Conservation (phyloP, 2,797 vertebrate species). For the Alcedo atthis region DNA sequence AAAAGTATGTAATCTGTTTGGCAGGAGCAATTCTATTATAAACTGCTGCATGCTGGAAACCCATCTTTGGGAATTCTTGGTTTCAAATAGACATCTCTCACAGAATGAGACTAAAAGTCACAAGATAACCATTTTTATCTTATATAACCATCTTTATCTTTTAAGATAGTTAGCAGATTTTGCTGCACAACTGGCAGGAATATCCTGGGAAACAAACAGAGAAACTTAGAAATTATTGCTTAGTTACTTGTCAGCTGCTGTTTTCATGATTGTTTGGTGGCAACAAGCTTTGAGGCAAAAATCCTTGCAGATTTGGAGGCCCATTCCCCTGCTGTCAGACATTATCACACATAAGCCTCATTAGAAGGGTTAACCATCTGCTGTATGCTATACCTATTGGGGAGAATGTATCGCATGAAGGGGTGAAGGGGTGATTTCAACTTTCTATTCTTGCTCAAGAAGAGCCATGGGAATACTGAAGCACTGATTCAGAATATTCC, state of each 20-base stretch:
- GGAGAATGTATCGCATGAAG: not conserved
- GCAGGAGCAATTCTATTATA: not conserved
- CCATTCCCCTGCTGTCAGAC: not conserved
- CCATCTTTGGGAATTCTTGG: not conserved
- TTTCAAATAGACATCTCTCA: not conserved
- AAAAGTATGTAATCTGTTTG: not conserved
- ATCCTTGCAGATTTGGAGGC: not conserved
- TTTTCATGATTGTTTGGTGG: not conserved
- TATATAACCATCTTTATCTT: too few species aligned
- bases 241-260: fast-evolving
- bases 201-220: not conserved
- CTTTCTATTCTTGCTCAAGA: not conserved
- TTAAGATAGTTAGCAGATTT: not conserved
- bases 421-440: not conserved
- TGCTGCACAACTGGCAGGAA: not conserved
- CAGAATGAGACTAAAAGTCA: not conserved
- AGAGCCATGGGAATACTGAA: not conserved
- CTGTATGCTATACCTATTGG: not conserved
- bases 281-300: not conserved
- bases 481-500: not conserved
- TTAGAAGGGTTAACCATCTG: not conserved
- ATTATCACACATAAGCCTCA: not conserved
- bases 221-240: not conserved
- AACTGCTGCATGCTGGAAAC: not conserved
- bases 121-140: not conserved